Percentiles rank a stretch among this genome's conserved stretches.
Conservation (phyloP, 2,113 vertebrate genomes). For the Rhinolophus sinicus region DNA sequence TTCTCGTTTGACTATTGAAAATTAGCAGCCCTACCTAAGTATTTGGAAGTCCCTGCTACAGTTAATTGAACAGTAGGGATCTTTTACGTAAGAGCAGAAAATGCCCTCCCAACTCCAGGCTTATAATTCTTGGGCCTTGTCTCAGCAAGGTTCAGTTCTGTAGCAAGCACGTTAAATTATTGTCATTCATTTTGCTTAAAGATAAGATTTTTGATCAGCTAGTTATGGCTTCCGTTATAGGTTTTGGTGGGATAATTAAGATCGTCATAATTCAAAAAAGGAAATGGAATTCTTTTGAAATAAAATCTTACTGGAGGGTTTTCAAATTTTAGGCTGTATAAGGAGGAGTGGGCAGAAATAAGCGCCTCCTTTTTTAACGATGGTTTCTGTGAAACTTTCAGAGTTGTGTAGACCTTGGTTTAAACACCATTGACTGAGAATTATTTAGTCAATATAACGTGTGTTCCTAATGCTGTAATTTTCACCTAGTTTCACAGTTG, state of each 20-base stretch:
- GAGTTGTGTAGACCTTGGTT: neutral
- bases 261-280: neutral
- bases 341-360: neutral
- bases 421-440: neutral
- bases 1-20: neutral
- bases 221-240: neutral
- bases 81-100: neutral
- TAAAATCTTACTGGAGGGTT: neutral
- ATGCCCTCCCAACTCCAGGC: neutral
- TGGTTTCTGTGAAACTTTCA: neutral
- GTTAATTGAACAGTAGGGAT: neutral
- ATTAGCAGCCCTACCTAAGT: neutral
- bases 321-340: neutral
- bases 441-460: neutral
- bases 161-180: slow-evolving; percentile 63
- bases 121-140: neutral
- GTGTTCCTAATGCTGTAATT: neutral
- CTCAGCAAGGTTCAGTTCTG: slow-evolving; percentile 56
- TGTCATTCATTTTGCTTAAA: slow-evolving; percentile 68
- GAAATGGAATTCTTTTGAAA: neutral
- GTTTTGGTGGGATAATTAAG: slow-evolving; percentile 60
- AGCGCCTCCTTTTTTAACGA: neutral
- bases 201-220: slow-evolving; percentile 48
- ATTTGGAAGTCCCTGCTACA: neutral
- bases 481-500: slow-evolving; percentile 49